Evolutionary conservation across 35 echinoderm and acorn worm genomes (phyloP).

Genomic region (Eucidaris tribuloides): DNA sequence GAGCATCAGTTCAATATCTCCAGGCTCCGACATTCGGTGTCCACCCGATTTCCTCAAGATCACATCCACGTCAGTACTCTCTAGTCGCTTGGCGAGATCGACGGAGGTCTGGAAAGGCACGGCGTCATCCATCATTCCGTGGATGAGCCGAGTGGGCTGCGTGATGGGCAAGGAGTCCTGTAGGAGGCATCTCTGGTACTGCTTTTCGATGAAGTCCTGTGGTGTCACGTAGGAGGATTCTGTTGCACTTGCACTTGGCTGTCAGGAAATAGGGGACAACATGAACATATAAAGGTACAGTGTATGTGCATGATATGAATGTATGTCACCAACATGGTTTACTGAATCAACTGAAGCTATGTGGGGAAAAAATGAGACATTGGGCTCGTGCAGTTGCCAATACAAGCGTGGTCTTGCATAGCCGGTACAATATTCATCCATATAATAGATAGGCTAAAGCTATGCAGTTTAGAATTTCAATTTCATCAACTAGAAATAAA

Average conservation of each 20-base stretch:
- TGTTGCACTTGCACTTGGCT: neutral
- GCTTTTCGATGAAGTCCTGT: slow-evolving; percentile 43
- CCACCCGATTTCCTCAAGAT: slow-evolving; percentile 37
- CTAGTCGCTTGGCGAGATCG: slow-evolving; percentile 24
- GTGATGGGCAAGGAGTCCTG: slow-evolving; percentile 16
- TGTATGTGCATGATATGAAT: no score
- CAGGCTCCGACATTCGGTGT: slow-evolving; percentile 60
- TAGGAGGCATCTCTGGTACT: slow-evolving; percentile 17
- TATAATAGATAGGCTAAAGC: no score
- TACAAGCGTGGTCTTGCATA: no score
- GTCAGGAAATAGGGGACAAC: no score
- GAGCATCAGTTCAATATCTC: slow-evolving; percentile 25
- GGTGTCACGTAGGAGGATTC: neutral
- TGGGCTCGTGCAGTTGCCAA: no score
- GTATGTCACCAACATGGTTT: no score
- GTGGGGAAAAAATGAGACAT: no score
- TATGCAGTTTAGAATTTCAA: no score
- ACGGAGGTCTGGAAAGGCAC: slow-evolving; percentile 37
- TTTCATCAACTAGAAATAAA: no score
- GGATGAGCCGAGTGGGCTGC: slow-evolving; percentile 49
- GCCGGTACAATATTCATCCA: no score
- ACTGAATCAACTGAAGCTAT: no score
- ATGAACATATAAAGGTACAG: no score
- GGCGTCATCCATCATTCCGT: slow-evolving; percentile 71
- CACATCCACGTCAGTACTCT: slow-evolving; percentile 67